Evolutionary conservation across 2,113 vertebrate species (phyloP).

Genomic region (Phoxinus phoxinus): DNA sequence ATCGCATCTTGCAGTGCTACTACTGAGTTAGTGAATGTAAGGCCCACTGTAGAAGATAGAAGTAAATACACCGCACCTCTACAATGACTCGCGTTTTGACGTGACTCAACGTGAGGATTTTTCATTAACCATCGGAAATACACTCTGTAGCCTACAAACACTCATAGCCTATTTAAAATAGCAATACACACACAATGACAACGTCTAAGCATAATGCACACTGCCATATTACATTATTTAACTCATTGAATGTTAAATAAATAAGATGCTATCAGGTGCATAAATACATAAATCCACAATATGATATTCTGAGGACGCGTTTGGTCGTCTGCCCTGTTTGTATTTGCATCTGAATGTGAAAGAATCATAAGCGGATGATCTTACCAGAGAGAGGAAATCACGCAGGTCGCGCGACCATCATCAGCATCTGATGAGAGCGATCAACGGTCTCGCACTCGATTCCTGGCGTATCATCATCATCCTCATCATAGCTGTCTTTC

Average conservation of each 20-base stretch:
- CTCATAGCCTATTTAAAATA: not conserved
- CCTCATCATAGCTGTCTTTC: conserved; percentile 55
- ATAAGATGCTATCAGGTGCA: not conserved
- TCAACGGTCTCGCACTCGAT: conserved; percentile 61
- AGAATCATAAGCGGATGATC: conserved; percentile 54
- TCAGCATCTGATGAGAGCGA: conserved; percentile 68
- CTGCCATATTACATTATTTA: not conserved
- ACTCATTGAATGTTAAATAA: not conserved
- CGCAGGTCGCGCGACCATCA: conserved; percentile 74
- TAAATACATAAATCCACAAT: not conserved
- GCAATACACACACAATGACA: not conserved
- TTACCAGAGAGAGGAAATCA: conserved; percentile 68
- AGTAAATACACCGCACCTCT: conserved; percentile 70
- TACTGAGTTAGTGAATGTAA: not conserved
- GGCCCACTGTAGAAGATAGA: conserved; percentile 39
- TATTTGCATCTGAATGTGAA: conserved; percentile 19
- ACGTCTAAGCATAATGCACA: not conserved
- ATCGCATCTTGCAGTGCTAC: not conserved
- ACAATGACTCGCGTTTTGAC: conserved; percentile 72
- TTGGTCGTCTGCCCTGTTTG: not conserved
- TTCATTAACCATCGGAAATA: conserved; percentile 54
- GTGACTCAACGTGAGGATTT: conserved; percentile 65
- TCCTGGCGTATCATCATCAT: conserved; percentile 59
- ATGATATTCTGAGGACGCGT: not conserved
- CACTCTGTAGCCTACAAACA: not conserved